Base-by-base conservation (phyloP, 2,113 vertebrate genomes). In the Pollachius pollachius region DNA sequence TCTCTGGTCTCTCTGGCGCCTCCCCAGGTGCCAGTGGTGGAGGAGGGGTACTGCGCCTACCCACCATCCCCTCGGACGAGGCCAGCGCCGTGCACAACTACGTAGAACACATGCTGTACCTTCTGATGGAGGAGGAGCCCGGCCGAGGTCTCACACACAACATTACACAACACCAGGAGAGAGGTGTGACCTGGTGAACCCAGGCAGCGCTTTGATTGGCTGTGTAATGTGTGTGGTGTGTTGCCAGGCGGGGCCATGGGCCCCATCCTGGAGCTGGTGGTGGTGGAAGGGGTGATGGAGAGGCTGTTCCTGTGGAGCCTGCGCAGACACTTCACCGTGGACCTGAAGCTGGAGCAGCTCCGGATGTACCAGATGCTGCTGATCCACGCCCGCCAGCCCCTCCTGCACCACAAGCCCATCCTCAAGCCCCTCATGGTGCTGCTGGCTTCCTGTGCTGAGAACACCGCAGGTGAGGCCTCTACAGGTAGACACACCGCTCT, bases 11-110 rank as follows among this genome's bases (percentile, higher is more conserved):
- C 0, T 23, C 0, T 0, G 19, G 69, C 30, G 15, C 23, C 62
- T 6, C 27, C 62, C 5, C 25, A 17, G 63, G 21, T 7, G 2
- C 69, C 57, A 64, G 76, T 41, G 63, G 21, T 5, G 2, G 72
- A 59, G 65, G 76, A 0, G 72, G 54, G 5, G 9, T 19, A 1
- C 30, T 64, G 3, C 84, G 80, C 1, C 91, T 93, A 0, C 94
- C 94, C 0, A 77, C 90, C 0, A 90, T 98, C 82, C 94, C 95
- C 1, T 79, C 92, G 0, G 97, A 99, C 27, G 97, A 99, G 85
- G 95, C 95, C 76, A 99, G 95, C 19, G 95, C 97, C 0, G 97
- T 99, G 59, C 96, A 98, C 91, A 99, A 99, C 86, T 99, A 99
- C 0, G 96, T 98, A 52, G 97, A 98, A 12, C 96, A 99, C 88